Percentiles rank a stretch among this genome's conserved stretches.
phyloP scores from a whole-genome alignment of 2,888 invertebrate genomes.

The Brachycybe producta region DNA sequence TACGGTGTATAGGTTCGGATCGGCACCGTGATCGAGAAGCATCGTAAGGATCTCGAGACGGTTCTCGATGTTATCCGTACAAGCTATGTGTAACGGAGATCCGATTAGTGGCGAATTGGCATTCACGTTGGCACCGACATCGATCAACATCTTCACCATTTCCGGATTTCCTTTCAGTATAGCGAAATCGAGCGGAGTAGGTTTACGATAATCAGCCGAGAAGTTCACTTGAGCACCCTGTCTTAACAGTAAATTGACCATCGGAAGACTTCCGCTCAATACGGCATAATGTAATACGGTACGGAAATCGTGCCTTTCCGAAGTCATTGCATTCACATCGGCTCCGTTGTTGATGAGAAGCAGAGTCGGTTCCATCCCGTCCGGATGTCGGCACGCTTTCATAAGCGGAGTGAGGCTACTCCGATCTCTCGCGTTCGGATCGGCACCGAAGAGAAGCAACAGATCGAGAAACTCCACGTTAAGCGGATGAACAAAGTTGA shows the following conservation, averaged over 20 bases:
- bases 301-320: conserved; percentile 71
- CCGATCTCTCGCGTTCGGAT: conserved; percentile 72
- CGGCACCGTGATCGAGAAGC: conserved; percentile 36
- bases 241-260: conserved; percentile 62
- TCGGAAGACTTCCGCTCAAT: conserved; percentile 54
- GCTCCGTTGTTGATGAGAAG: conserved; percentile 67
- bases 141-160: conserved; percentile 25
- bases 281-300: conserved; percentile 83
- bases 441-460: conserved; percentile 69
- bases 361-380: conserved; percentile 62
- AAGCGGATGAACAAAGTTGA: conserved; percentile 63
- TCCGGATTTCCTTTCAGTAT: conserved; percentile 58
- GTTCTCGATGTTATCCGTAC: conserved; percentile 62
- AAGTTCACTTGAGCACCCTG: conserved; percentile 62
- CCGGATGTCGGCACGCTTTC: conserved; percentile 42
- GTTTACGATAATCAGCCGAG: conserved; percentile 48
- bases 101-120: conserved; percentile 67
- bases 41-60: conserved; percentile 35
- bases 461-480: conserved; percentile 69
- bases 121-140: conserved; percentile 60
- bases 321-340: conserved; percentile 71
- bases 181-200: conserved; percentile 70
- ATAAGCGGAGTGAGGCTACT: conserved; percentile 79
- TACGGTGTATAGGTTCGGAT: conserved; percentile 50
- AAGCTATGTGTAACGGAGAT: conserved; percentile 67